Conservation (phyloP, 2,113 vertebrate species). For the Stercorarius parasiticus region DNA sequence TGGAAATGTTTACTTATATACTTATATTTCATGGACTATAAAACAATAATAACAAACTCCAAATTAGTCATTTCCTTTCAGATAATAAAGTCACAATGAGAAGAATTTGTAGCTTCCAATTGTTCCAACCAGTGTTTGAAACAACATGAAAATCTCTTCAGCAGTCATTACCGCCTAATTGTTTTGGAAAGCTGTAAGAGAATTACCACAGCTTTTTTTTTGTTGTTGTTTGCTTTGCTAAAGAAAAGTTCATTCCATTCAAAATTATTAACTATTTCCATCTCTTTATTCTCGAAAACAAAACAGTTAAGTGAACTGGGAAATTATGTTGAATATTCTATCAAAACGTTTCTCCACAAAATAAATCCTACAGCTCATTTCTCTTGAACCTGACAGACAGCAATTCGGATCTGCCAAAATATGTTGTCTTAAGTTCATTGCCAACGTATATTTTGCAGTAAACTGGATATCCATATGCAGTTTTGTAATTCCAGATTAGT, state of each 20-base stretch:
- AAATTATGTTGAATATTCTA: not conserved
- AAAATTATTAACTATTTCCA: slow-evolving; percentile 17
- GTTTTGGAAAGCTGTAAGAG: slow-evolving; percentile 41
- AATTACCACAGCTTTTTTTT: not conserved
- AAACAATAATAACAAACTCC: slow-evolving; percentile 55
- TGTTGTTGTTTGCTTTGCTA: not conserved
- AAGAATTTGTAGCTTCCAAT: slow-evolving; percentile 48
- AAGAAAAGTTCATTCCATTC: not conserved
- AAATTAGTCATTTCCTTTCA: slow-evolving; percentile 53
- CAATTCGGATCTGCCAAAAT: not conserved
- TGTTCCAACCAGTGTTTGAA: slow-evolving; percentile 47
- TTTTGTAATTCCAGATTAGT: not conserved
- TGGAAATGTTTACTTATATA: slow-evolving; percentile 27
- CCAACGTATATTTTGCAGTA: not conserved
- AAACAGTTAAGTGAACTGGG: not conserved
- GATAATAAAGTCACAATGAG: slow-evolving; percentile 58
- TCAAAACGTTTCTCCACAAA: not conserved
- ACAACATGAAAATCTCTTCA: slow-evolving; percentile 36
- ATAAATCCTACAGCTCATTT: not conserved
- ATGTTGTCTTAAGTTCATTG: not conserved
- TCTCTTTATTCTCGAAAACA: not conserved
- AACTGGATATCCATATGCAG: not conserved
- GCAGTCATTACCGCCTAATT: slow-evolving; percentile 53
- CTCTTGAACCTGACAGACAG: not conserved
- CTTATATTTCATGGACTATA: slow-evolving; percentile 61